Evolutionary conservation across 2,113 vertebrate species (phyloP).

Genomic region (Crocuta crocuta): DNA sequence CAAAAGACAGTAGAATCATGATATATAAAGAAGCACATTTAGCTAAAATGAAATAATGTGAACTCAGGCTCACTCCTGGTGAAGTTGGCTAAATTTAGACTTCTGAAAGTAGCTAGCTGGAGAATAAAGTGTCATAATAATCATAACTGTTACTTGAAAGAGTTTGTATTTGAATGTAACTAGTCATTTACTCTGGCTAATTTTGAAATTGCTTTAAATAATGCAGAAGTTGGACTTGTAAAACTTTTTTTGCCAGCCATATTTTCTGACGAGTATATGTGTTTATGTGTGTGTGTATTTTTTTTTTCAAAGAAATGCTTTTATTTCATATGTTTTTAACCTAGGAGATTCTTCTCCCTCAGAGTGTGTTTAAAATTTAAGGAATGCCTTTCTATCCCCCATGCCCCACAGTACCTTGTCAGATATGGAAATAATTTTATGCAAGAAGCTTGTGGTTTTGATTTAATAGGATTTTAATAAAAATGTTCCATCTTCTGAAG

Average conservation of each 20-base stretch:
- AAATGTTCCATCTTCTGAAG: constrained; percentile 48
- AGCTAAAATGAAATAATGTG: not conserved
- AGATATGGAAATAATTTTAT: constrained; percentile 49
- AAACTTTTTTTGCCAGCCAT: not conserved
- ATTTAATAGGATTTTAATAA: constrained; percentile 66
- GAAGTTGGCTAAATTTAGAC: not conserved
- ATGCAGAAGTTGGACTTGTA: not conserved
- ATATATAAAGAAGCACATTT: not conserved
- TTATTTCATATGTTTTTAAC: not conserved
- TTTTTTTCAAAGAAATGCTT: not conserved
- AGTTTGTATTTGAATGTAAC: not conserved
- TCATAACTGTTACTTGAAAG: not conserved
- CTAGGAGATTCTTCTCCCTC: not conserved
- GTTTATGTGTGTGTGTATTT: not conserved
- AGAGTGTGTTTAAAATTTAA: constrained; percentile 18
- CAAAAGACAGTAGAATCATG: not conserved
- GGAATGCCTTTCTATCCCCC: not conserved
- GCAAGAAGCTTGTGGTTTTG: constrained; percentile 53
- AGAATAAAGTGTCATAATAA: not conserved
- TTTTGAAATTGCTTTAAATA: constrained; percentile 49
- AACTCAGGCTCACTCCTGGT: not conserved
- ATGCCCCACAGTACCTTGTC: not conserved
- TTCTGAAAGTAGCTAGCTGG: not conserved
- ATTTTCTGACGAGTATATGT: not conserved
- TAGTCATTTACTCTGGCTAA: not conserved